Evolutionary conservation across 2,113 vertebrate species (phyloP), one percentile per base, ranked within the genome.

Genomic region (Myiopsitta monachus): DNA sequence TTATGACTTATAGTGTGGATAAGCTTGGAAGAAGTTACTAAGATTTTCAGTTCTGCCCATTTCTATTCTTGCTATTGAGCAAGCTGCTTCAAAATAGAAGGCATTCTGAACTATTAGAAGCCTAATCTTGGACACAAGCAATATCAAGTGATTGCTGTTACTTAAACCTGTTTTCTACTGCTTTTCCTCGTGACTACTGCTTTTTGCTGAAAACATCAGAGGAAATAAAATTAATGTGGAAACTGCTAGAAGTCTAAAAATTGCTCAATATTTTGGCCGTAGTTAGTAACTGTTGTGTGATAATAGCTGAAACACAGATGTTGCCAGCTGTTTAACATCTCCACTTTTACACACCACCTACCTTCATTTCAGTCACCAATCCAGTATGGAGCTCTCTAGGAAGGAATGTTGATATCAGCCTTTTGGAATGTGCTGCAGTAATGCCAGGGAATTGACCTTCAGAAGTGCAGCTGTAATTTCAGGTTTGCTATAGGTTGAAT

Each of bases 271-370:
- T 95, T 97, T 95, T 89, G 86, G 28, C 74, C 7, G 3, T 31
- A 24, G 77, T 81, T 79, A 57, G 57, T 84, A 78, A 68, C 62
- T 22, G 33, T 8, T 69, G 39, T 91, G 67, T n/a, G 61, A 28
- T 87, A 68, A 49, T 57, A 89, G 73, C 83, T 46, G 73, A 78
- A 87, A 62, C 70, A 76, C 96, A 97, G 94, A 93, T 97, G 97
- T 95, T 88, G 91, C 88, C 96, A 95, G 94, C 89, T 95, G 79
- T 73, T 91, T 73, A 77, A 63, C 82, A 84, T 1, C 61, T 75
- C 83, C 1, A 47, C 84, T 90, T 76, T 87, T 92, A 49, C 41
- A 55, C 70, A 8, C 74, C 77, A 81, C 72, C 92, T 88, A 95
- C 75, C 64, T 74, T 80, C 26, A 24, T 54, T 95, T 90, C 86